Evolutionary conservation across 2,888 invertebrate genomes (phyloP), one percentile per base, ranked within the genome.

Genomic region (Macrostomum cliftonense): DNA sequence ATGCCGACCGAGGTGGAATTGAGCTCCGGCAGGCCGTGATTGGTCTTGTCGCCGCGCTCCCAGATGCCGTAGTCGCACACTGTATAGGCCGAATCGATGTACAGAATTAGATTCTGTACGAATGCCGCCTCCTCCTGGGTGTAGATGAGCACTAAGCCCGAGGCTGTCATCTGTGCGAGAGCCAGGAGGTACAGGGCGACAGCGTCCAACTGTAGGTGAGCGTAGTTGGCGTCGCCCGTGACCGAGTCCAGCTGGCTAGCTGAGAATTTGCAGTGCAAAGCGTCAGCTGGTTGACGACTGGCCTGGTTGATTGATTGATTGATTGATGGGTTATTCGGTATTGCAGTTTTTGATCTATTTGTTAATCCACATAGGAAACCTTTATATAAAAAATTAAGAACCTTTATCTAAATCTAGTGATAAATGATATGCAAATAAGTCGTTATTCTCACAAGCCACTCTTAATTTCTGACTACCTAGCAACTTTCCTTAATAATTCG

Each of bases 31-130:
- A 93, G 75, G 28, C 97, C 97, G 74, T 97, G 95, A 72, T 99
- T 99, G 14, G 95, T 95, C 74, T 99, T 99, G 67, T 99, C 97
- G 38, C 97, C 97, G 63, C 97, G 77, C 71, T 97, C 97, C 97
- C 97, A 99, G 55, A 97, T 83, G 37, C 97, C 97, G 75, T 93
- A 97, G 71, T 99, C 97, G 74, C 77, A 51, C 16, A 28, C 28
- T 4, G 28, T 28, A 71, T 97, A 99, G 0, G 95, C 91, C 44
- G 87, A 86, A 71, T 97, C 97, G 65, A 97, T 97, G 67, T 97
- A 99, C 73, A 97, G 99, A 46, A 97, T 88, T 58, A 99, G 75
- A 74, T 99, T 99, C 71, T 99, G 97, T 61, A 99, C 83, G 65
- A 95, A 95, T 1, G 93, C 83, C 12, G 97, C 97, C 76, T 99